phyloP scores from a whole-genome alignment of 1,140 invertebrate genomes.

The Lycorma delicatula region DNA sequence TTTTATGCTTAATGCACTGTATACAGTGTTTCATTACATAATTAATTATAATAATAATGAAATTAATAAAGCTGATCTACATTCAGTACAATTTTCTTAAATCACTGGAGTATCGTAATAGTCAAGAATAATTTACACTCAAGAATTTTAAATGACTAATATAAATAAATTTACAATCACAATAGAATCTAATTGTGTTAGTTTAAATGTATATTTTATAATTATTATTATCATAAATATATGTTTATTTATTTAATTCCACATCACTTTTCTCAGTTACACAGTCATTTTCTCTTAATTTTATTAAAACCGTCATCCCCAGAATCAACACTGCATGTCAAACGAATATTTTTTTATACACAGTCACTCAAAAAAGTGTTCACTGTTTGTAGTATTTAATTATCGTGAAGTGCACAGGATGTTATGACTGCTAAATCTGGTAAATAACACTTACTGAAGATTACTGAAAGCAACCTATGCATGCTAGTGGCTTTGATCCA shows the following conservation, averaged over 20 bases:
- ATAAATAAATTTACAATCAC: neutral
- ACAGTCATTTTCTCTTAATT: too few relatives aligned
- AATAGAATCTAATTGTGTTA: neutral
- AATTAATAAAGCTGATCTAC: neutral
- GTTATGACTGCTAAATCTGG: neutral
- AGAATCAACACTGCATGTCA: too few relatives aligned
- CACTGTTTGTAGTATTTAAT: too few relatives aligned
- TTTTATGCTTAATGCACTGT: neutral
- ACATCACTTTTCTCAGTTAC: too few relatives aligned
- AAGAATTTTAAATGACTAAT: neutral
- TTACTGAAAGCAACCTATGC: slow-evolving; percentile 18
- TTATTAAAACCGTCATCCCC: too few relatives aligned
- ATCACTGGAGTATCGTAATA: neutral
- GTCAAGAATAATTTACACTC: neutral
- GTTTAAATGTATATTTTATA: neutral
- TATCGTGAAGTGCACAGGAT: too few relatives aligned
- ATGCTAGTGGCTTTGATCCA: slow-evolving; percentile 16
- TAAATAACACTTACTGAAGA: neutral
- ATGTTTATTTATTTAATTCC: too few relatives aligned
- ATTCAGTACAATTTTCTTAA: neutral
- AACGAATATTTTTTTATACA: too few relatives aligned
- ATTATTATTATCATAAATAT: too few relatives aligned
- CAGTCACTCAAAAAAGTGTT: too few relatives aligned
- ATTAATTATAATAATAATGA: neutral
- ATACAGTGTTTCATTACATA: too few relatives aligned